A percentile compares a stretch with the other conserved stretches of the same genome.
Conservation (phyloP, 2,113 vertebrate species). For the Eidolon helvum region DNA sequence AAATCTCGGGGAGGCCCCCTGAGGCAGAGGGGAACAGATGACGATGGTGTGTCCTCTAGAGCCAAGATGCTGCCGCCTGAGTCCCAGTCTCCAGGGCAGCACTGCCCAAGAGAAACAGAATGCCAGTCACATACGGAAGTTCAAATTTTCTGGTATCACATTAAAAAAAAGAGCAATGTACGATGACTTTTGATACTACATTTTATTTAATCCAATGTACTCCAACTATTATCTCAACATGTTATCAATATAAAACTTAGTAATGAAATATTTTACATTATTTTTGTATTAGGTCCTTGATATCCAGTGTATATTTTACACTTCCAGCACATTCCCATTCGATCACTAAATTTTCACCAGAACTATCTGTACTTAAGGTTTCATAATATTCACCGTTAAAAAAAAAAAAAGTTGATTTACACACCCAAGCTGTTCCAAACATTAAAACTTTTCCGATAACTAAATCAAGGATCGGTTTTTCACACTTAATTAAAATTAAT, state of each 20-base stretch:
- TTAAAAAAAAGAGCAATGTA: neutral
- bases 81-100: neutral
- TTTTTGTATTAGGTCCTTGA: neutral
- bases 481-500: neutral
- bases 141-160: neutral
- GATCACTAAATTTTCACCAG: neutral
- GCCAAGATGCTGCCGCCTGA: too few species aligned
- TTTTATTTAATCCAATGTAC: slow-evolving; percentile 22
- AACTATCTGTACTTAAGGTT: slow-evolving; percentile 9
- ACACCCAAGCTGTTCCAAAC: neutral
- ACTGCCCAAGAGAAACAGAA: neutral
- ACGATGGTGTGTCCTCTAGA: too few species aligned
- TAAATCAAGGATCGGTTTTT: neutral
- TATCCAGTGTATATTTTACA: neutral
- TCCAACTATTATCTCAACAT: slow-evolving; percentile 21
- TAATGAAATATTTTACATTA: neutral
- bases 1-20: neutral
- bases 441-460: slow-evolving; percentile 1
- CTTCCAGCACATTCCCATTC: neutral
- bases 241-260: neutral
- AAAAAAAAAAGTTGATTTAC: neutral
- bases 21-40: neutral
- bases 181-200: neutral
- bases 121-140: neutral
- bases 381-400: neutral